A percentile compares a stretch with the other conserved stretches of the same genome.
These are phyloP conservation scores for Leptinotarsa lineolata DNA, from an alignment of 1,140 invertebrate genomes.

Conservation along the genomic window DNA sequence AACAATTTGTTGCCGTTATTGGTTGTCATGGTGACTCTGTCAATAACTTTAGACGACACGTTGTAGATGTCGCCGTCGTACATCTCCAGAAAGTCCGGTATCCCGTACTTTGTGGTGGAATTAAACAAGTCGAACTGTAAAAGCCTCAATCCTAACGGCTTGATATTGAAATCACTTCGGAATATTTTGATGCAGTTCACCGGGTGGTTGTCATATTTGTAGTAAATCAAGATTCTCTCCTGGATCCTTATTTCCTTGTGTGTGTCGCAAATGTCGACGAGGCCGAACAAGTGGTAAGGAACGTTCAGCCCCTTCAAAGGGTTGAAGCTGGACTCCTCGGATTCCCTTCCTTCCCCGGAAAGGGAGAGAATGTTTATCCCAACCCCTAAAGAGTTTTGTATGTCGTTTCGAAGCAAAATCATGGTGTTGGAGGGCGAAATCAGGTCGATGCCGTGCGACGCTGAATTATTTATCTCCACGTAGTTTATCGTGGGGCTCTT, in stretches of 20 bases:
- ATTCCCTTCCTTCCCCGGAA: slow-evolving; percentile 89
- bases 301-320: slow-evolving; percentile 83
- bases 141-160: slow-evolving; percentile 86
- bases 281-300: slow-evolving; percentile 92
- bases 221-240: slow-evolving; percentile 91
- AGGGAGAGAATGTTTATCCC: slow-evolving; percentile 88
- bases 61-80: slow-evolving; percentile 95
- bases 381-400: slow-evolving; percentile 84
- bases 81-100: slow-evolving; percentile 82
- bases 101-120: slow-evolving; percentile 78
- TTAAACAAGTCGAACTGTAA: slow-evolving; percentile 95
- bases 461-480: slow-evolving; percentile 82
- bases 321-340: slow-evolving; percentile 82
- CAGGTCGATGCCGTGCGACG: slow-evolving; percentile 90
- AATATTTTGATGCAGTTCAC: slow-evolving; percentile 99
- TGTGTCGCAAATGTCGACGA: slow-evolving; percentile 95
- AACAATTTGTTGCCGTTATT: slow-evolving; percentile 76
- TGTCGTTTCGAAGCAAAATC: slow-evolving; percentile 69
- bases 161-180: slow-evolving; percentile 77
- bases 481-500: slow-evolving; percentile 81
- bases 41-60: slow-evolving; percentile 72
- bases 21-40: slow-evolving; percentile 71
- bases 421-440: slow-evolving; percentile 85
- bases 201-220: slow-evolving; percentile 95
- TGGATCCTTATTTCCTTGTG: slow-evolving; percentile 88